Conservation (phyloP, 2,888 invertebrate species). For the Stictocephala bisonia region DNA sequence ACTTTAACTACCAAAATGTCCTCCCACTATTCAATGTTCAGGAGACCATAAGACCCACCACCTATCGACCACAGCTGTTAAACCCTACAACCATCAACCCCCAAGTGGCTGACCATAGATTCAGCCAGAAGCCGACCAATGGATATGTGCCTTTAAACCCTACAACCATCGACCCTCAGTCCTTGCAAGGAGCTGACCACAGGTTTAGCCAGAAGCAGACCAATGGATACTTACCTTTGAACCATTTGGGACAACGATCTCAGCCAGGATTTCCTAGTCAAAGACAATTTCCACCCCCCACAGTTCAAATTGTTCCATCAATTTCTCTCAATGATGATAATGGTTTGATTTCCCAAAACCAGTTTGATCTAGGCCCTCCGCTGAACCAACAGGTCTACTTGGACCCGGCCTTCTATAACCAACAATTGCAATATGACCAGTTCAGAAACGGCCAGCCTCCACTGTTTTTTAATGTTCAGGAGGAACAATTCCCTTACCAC, state of each 20-base stretch:
- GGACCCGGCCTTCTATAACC: slow-evolving; percentile 23
- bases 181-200: slow-evolving; percentile 41
- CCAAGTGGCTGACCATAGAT: slow-evolving; percentile 53
- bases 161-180: slow-evolving; percentile 16
- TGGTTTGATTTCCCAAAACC: slow-evolving; percentile 11
- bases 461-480: slow-evolving; percentile 16
- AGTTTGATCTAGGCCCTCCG: slow-evolving; percentile 32
- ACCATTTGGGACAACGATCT: slow-evolving; percentile 3
- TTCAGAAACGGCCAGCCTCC: slow-evolving; percentile 1
- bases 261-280: background rate
- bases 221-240: slow-evolving; percentile 42
- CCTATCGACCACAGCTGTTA: slow-evolving; percentile 63
- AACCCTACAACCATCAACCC: slow-evolving; percentile 55
- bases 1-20: slow-evolving; percentile 49
- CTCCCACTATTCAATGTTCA: slow-evolving; percentile 56
- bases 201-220: slow-evolving; percentile 50
- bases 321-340: slow-evolving; percentile 51
- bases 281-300: slow-evolving; percentile 7
- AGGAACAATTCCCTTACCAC: slow-evolving; percentile 19
- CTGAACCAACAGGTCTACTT: slow-evolving; percentile 37
- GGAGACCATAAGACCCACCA: slow-evolving; percentile 64
- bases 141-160: slow-evolving; percentile 45
- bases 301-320: slow-evolving; percentile 56
- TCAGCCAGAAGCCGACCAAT: slow-evolving; percentile 46
- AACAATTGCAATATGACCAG: background rate